phyloP scores from a whole-genome alignment of 2,888 invertebrate genomes.

The Aphelenchoides bicaudatus region DNA sequence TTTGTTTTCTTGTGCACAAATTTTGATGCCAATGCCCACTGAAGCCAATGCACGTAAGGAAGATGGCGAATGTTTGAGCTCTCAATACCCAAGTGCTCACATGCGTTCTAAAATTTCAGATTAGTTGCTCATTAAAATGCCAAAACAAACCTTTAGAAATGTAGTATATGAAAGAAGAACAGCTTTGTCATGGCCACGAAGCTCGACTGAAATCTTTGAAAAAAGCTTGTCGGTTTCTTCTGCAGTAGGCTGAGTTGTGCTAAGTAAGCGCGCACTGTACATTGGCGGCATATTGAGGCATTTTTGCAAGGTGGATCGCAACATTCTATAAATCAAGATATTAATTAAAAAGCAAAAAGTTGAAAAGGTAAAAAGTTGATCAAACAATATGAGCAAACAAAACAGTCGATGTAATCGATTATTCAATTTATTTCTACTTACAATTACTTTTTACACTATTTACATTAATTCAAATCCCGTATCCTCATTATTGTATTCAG shows the following conservation, averaged over 20 bases:
- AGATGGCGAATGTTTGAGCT: constrained; percentile 39
- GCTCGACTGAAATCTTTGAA: constrained; percentile 48
- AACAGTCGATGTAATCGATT: no score
- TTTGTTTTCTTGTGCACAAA: constrained; percentile 87
- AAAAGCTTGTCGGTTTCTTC: constrained; percentile 36
- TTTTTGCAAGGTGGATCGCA: neutral
- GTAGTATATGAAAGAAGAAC: constrained; percentile 53
- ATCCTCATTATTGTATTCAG: no score
- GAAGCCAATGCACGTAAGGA: constrained; percentile 54
- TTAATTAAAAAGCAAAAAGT: no score
- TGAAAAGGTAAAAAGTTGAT: no score
- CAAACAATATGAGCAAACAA: no score
- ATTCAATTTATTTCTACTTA: no score
- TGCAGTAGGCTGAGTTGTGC: no score
- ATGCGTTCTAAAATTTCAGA: constrained; percentile 39
- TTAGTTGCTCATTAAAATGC: neutral
- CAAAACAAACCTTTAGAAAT: constrained; percentile 44
- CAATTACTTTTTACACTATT: no score
- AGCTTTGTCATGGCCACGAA: constrained; percentile 54
- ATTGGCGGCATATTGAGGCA: neutral
- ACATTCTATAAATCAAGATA: no score
- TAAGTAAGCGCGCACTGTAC: neutral
- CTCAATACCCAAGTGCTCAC: constrained; percentile 40
- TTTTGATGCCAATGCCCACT: constrained; percentile 79
- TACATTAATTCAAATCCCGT: no score